phyloP scores from a whole-genome alignment of 30 jellyfish, hydroid and myxozoan species.

The Aurelia sp. region DNA sequence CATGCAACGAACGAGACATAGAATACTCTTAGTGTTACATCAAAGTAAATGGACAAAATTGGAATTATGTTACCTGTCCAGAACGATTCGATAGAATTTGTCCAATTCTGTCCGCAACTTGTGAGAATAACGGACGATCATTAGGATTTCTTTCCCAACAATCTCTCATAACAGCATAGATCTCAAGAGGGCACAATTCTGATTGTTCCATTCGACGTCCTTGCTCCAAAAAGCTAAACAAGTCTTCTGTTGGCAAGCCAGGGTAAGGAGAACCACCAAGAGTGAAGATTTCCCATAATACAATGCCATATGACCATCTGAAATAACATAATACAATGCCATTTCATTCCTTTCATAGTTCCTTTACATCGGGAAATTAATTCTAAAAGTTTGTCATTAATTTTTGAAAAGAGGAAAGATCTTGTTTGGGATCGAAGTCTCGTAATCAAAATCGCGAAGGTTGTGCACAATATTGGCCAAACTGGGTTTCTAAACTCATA shows the following conservation, averaged over 20 bases:
- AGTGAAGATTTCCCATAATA: conserved; percentile 94
- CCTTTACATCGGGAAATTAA: no score
- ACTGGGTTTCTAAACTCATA: no score
- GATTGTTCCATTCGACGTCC: conserved; percentile 98
- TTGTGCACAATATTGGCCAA: no score
- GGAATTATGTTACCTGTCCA: conserved; percentile 43
- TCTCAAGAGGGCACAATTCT: conserved; percentile 84
- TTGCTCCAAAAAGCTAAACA: conserved; percentile 76
- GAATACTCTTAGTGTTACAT: no score
- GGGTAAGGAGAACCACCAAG: conserved; percentile 99
- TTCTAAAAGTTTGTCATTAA: no score
- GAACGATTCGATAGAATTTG: conserved; percentile 59
- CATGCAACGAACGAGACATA: no score
- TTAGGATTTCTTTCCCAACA: conserved; percentile 96
- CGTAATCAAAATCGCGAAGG: no score
- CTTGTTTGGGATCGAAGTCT: no score
- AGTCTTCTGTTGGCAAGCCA: conserved; percentile 94
- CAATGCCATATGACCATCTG: conserved; percentile 99
- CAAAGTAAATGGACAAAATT: no score
- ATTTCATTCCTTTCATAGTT: no score
- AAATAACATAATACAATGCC: neutral
- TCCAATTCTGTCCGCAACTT: conserved; percentile 62
- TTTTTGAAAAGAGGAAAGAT: no score
- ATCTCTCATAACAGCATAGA: conserved; percentile 88
- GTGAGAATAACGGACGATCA: conserved; percentile 91